Percentiles rank a stretch among this genome's conserved stretches.
Evolutionary conservation across 2,888 invertebrate genomes (phyloP).

Genomic region (Orchesella flavescens): DNA sequence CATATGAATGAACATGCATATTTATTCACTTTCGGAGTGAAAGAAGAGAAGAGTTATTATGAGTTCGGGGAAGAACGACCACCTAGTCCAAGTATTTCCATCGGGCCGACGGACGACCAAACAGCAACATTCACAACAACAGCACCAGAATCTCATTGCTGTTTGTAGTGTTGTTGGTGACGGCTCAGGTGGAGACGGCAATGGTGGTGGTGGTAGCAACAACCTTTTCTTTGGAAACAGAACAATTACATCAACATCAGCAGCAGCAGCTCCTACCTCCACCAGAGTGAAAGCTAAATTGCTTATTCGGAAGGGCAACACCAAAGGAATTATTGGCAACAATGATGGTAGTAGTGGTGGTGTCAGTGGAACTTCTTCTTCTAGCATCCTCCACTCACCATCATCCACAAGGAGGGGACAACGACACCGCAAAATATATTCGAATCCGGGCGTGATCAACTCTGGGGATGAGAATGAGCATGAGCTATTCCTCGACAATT

Average conservation of each 20-base stretch:
- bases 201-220: conserved; percentile 47
- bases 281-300: conserved; percentile 69
- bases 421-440: conserved; percentile 51
- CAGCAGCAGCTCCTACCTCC: conserved; percentile 20
- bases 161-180: conserved; percentile 52
- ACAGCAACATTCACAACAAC: conserved; percentile 35
- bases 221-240: conserved; percentile 36
- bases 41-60: conserved; percentile 25
- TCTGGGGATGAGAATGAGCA: conserved; percentile 39
- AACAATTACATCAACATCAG: not conserved
- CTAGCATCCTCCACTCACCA: conserved; percentile 26
- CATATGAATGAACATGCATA: conserved; percentile 8
- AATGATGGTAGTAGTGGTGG: conserved; percentile 11
- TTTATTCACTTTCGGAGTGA: conserved; percentile 3
- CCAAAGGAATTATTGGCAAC: conserved; percentile 28
- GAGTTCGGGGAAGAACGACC: conserved; percentile 56
- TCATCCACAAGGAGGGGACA: conserved; percentile 13
- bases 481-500: not conserved
- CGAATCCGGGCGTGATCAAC: conserved; percentile 55
- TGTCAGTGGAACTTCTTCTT: no score
- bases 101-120: conserved; percentile 33
- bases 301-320: conserved; percentile 63
- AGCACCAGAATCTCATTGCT: conserved; percentile 29
- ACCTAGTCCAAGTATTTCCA: conserved; percentile 22
- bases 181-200: conserved; percentile 32